Percentiles rank a stretch among this genome's conserved stretches.
phyloP scores from a whole-genome alignment of 2,113 vertebrate genomes.

The Pseudopodoces humilis region DNA sequence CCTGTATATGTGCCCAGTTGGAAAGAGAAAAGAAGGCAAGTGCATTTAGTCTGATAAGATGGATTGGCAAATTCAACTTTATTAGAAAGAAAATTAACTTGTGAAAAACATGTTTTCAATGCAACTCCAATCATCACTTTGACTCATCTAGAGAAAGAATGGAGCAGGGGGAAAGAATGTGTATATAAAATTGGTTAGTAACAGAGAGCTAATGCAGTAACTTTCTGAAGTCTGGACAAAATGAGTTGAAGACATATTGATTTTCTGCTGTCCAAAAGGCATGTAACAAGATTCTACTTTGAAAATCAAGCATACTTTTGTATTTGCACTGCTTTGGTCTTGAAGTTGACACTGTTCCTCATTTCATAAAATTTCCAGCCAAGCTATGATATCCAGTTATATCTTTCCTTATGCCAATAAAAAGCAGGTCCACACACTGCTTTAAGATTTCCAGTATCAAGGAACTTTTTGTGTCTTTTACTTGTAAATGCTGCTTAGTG shows the following conservation, averaged over 20 bases:
- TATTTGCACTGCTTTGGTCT: not conserved
- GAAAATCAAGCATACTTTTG: not conserved
- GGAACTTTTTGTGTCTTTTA: not conserved
- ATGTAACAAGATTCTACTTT: not conserved
- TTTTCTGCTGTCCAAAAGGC: not conserved
- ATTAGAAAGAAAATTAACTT: not conserved
- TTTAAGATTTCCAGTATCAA: not conserved
- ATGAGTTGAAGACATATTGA: not conserved
- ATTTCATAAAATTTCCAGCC: not conserved
- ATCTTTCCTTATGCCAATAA: not conserved
- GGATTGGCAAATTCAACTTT: not conserved
- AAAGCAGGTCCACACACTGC: not conserved
- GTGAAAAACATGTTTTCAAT: not conserved
- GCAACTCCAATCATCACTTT: not conserved
- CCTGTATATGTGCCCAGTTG: not conserved
- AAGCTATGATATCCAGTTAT: not conserved
- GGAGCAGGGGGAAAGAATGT: fast-evolving
- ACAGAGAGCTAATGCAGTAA: not conserved
- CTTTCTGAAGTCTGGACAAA: not conserved
- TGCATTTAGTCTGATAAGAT: not conserved
- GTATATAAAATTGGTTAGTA: not conserved
- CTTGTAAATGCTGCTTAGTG: not conserved
- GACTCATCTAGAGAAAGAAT: not conserved
- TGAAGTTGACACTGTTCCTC: not conserved
- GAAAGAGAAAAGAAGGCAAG: not conserved